Evolutionary conservation across 2,113 vertebrate genomes (phyloP).

Genomic region (Cnemophilus loriae): DNA sequence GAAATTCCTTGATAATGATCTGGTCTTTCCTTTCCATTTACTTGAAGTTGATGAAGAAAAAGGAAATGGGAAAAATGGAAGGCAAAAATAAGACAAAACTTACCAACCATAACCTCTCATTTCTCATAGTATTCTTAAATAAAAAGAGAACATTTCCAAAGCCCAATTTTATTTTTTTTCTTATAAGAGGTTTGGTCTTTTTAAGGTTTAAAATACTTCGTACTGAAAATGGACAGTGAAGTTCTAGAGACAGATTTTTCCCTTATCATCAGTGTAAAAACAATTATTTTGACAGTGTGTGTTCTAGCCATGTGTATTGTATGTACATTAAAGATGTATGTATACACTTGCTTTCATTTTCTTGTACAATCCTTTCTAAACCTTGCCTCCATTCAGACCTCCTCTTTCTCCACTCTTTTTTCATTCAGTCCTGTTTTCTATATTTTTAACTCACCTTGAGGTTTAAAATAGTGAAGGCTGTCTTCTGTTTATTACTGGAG

Average conservation of each 20-base stretch:
- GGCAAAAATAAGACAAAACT: not conserved
- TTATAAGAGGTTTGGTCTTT: not conserved
- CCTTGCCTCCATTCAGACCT: not conserved
- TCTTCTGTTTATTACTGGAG: not conserved
- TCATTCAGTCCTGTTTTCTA: not conserved
- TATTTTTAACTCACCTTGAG: not conserved
- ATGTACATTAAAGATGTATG: not conserved
- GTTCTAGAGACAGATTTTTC: not conserved
- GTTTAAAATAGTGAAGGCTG: not conserved
- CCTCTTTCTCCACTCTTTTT: not conserved
- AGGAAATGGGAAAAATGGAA: not conserved
- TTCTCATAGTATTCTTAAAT: not conserved
- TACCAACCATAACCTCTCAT: not conserved
- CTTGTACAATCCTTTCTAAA: not conserved
- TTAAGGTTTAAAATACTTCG: not conserved
- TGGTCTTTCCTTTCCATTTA: not conserved
- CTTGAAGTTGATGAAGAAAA: not conserved
- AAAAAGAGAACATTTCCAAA: not conserved
- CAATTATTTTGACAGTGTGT: not conserved
- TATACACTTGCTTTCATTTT: not conserved
- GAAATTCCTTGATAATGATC: not conserved
- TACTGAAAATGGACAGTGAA: not conserved
- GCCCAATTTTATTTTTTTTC: not conserved
- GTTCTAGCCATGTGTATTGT: not conserved
- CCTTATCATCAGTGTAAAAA: not conserved